A percentile compares a stretch with the other conserved stretches of the same genome.
Evolutionary conservation across 2,888 invertebrate species (phyloP).

Genomic region (Spialia ferax): DNA sequence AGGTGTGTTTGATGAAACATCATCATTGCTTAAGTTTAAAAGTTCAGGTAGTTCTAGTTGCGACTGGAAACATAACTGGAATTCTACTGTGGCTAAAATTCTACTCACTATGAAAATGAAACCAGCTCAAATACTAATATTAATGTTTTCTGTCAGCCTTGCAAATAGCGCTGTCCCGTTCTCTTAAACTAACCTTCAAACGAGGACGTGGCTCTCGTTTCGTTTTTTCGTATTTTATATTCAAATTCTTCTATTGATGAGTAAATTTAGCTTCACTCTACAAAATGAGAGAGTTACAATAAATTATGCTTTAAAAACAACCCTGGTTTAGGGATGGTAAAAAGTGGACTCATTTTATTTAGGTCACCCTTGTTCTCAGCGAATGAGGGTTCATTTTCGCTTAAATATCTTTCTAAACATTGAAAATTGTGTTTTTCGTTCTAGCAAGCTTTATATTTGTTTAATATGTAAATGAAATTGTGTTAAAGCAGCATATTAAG

Average conservation of each 20-base stretch:
- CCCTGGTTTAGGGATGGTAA: neutral
- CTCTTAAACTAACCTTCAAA: neutral
- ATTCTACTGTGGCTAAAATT: too few species aligned
- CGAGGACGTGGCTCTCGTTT: neutral
- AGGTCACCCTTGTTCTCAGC: neutral
- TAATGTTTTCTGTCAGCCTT: too few species aligned
- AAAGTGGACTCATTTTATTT: neutral
- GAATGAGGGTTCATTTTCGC: neutral
- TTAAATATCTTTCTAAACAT: neutral
- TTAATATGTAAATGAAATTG: neutral
- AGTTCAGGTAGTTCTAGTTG: too few species aligned
- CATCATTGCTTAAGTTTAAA: too few species aligned
- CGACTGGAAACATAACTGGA: too few species aligned
- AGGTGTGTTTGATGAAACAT: too few species aligned
- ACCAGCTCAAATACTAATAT: too few species aligned
- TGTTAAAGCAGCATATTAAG: neutral
- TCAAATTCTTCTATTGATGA: slow-evolving; percentile 2
- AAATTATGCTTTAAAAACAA: slow-evolving; percentile 8
- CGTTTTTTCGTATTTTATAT: neutral
- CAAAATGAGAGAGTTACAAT: slow-evolving; percentile 4
- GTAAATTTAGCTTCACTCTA: neutral
- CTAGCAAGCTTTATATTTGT: neutral
- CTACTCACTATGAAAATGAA: too few species aligned
- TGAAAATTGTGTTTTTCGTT: slow-evolving; percentile 8
- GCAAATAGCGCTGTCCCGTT: neutral